Evolutionary conservation across 2,888 invertebrate species (phyloP).

Genomic region (Diabrotica balteata): DNA sequence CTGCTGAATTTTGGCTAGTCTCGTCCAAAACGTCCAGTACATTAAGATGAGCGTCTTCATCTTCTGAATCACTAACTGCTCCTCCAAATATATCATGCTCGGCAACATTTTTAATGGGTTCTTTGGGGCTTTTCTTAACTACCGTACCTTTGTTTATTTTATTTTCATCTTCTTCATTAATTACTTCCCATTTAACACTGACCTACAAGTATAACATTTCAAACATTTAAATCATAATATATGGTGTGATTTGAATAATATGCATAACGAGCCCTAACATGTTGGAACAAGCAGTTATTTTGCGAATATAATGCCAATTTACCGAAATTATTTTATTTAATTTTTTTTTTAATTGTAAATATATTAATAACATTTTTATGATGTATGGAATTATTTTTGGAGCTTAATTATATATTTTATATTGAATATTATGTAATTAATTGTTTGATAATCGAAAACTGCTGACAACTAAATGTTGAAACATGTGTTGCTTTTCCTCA

Average conservation of each 20-base stretch:
- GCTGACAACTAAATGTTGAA: no score
- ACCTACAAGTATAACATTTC: conserved; percentile 39
- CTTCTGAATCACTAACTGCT: conserved; percentile 89
- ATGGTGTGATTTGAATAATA: no score
- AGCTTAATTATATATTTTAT: no score
- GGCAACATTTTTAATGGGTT: conserved; percentile 60
- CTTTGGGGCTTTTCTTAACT: conserved; percentile 56
- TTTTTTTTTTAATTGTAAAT: neutral
- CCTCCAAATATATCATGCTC: conserved; percentile 93
- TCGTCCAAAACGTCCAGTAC: conserved; percentile 79
- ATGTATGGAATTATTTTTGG: no score
- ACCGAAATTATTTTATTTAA: no score
- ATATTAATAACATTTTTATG: neutral
- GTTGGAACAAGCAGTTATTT: no score
- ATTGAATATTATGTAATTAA: no score
- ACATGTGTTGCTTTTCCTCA: no score
- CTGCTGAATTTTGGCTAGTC: conserved; percentile 75
- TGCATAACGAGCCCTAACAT: no score
- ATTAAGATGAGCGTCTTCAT: conserved; percentile 72
- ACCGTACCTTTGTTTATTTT: conserved; percentile 59
- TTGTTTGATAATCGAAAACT: no score
- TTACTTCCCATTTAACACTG: conserved; percentile 84
- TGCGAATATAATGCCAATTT: no score
- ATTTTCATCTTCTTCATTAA: conserved; percentile 85
- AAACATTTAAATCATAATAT: neutral